Conservation (phyloP, 2,888 invertebrate species). For the Cantharis rufa region DNA sequence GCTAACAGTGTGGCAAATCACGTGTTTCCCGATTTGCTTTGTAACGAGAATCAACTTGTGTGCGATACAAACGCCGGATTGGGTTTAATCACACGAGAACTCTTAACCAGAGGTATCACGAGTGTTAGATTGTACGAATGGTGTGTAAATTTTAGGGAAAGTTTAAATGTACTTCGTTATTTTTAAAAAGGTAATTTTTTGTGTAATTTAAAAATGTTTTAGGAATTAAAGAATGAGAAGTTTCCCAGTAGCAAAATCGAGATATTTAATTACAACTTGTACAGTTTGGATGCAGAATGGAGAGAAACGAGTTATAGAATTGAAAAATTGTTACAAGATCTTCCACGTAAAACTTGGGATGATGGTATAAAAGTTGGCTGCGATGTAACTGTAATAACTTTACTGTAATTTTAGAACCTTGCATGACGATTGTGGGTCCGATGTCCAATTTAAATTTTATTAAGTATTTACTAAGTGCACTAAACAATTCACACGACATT, state of each 20-base stretch:
- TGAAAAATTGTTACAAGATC: constrained; percentile 58
- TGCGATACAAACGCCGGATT: constrained; percentile 75
- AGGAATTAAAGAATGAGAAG: constrained; percentile 50
- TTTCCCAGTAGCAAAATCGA: constrained; percentile 56
- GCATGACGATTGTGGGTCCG: constrained; percentile 64
- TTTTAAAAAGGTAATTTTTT: background rate
- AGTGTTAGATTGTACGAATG: constrained; percentile 65
- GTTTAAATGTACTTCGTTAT: constrained; percentile 51
- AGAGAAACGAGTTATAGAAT: constrained; percentile 62
- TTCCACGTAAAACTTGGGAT: constrained; percentile 56
- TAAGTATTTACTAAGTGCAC: constrained; percentile 64
- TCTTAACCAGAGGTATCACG: constrained; percentile 59
- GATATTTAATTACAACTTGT: constrained; percentile 62
- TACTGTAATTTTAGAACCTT: constrained; percentile 55
- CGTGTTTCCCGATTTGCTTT: constrained; percentile 33
- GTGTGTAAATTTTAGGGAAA: constrained; percentile 57
- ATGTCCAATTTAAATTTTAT: constrained; percentile 63
- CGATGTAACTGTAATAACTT: background rate
- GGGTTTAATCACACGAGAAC: constrained; percentile 65
- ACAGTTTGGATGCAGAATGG: constrained; percentile 64
- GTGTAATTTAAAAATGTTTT: constrained; percentile 37
- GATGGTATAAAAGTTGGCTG: constrained; percentile 53
- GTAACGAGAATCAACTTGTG: constrained; percentile 49
- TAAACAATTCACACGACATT: constrained; percentile 63
- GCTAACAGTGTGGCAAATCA: constrained; percentile 26